These are phyloP conservation scores for Leptinotarsa tumamoca DNA, from an alignment of 2,888 invertebrate genomes.

Conservation along the genomic window DNA sequence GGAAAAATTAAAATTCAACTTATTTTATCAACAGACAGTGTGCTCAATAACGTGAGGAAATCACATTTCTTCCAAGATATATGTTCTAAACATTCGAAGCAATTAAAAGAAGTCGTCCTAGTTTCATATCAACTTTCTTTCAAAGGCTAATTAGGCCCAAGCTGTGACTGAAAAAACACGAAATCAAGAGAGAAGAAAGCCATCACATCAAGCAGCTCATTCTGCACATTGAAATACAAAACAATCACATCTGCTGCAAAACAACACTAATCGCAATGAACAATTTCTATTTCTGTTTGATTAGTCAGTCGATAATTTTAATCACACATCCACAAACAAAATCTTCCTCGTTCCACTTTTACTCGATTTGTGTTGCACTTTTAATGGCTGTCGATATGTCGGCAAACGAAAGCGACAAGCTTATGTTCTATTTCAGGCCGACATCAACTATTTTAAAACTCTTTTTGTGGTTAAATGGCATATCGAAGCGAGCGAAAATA, in stretches of 20 bases:
- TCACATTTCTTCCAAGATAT: too few relatives aligned
- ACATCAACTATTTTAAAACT: slow-evolving; percentile 13
- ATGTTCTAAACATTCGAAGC: too few relatives aligned
- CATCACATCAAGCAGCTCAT: neutral
- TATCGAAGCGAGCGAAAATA: neutral
- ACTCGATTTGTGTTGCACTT: slow-evolving; percentile 13
- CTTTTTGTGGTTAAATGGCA: slow-evolving; percentile 16
- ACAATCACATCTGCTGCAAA: slow-evolving; percentile 4
- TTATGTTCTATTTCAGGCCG: neutral
- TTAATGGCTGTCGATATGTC: neutral
- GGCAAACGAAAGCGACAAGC: neutral
- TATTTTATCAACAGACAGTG: too few relatives aligned
- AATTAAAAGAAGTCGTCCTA: neutral
- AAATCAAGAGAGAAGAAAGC: neutral
- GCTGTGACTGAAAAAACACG: neutral
- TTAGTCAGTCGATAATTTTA: slow-evolving; percentile 10
- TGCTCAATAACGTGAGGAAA: too few relatives aligned
- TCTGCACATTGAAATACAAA: neutral
- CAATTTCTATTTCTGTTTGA: slow-evolving; percentile 11
- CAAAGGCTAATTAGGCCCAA: neutral
- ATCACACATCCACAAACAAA: neutral
- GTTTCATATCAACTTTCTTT: neutral
- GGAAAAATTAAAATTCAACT: too few relatives aligned
- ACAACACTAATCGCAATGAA: neutral
- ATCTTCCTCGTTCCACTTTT: slow-evolving; percentile 20